Base-by-base conservation (phyloP, 2,797 vertebrate genomes). In the Phoeniculus purpureus region DNA sequence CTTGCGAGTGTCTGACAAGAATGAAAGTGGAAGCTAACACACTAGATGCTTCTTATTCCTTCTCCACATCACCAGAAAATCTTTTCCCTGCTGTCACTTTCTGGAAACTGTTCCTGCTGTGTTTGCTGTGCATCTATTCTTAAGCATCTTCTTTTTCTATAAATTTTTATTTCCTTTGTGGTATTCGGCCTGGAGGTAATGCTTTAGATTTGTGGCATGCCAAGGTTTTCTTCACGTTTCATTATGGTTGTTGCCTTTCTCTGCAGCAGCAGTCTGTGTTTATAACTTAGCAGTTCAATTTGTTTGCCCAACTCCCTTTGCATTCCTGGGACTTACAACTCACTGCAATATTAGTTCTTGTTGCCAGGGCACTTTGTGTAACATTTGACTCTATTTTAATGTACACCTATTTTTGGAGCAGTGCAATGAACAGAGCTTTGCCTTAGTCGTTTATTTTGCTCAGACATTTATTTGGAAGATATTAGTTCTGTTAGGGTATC, bases 401-500 rank as follows among this genome's bases (percentile, higher is more conserved):
- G 50, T 89, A 88, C 73, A 93, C 72, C 96, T 98, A 97, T 97
- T 98, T 98, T 97, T 98, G 97, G 97, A 97, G 87, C 88, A 91
- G 75, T 85, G 96, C 93, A 96, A 92, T 91, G 96, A 97, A 66
- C 96, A 97, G 96, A 96, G 87, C 95, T 96, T 96, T 3, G 93
- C 92, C 85, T 95, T 94, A 92, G 93, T 96, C 87, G 8, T 96
- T 98, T 98, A 97, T 97, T 97, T 97, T 95, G 84, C 95, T 93
- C 81, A 95, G 96, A 97, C 96, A 94, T 96, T 96, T 97, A 98
- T 97, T 97, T 97, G 96, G 97, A 97, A 96, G 96, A 93, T 96
- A 93, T 95, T 94, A 73, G 50, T 94, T 95, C 92, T 96, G 93
- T 90, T 92, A 94, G 93, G 96, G 73, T 93, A 97, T 97, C 96